Base-by-base conservation (phyloP, 2,888 invertebrate species). In the Heliconius ismenius region DNA sequence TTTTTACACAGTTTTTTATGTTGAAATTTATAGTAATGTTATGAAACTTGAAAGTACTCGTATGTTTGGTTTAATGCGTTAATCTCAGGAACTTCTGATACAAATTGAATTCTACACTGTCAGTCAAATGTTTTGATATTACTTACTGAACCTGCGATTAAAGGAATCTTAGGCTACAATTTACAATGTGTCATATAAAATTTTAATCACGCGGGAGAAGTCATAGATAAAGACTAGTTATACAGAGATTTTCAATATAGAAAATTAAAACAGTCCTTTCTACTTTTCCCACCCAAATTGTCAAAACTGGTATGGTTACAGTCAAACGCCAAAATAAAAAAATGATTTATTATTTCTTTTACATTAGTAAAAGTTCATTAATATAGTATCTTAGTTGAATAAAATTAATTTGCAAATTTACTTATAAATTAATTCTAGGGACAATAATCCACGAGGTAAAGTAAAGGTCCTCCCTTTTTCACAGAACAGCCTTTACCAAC, bases 401-500 rank as follows among this genome's bases (percentile, higher is more conserved):
- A 11, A 58, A 58, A 58, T 58, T 58, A 63, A 63, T 63, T 63
- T 63, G 2, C 63, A 28, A 63, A 63, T 63, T 63, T 15, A 63
- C 63, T 63, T 63, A 63, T 28, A 26, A 28, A 49, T 49, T 2
- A 28, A 18, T 63, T 63, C 28, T 28, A 63, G 13, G 10, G 62
- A 62, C 62, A 62, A 62, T 63, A 15, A 28, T 28, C 63, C 64
- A 32, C 28, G 10, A 68, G 24, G 13, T 24, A 32, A 68, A 13
- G 13, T 13, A 26, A 60, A 60, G 4, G 26, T 1, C 2, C 68
- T 39, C 67, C 67, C 39, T 68, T 68, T n/a, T 43, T 68, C 49
- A 49, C 15, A 1, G 26, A 39, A 43, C 26, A 49, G 26, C 43
- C 43, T 68, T 68, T 32, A 32, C 6, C 32, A 68, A 68, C 49